These are phyloP conservation scores for Taurulus bubalis DNA, from an alignment of 2,113 vertebrate genomes.

Conservation along the genomic window DNA sequence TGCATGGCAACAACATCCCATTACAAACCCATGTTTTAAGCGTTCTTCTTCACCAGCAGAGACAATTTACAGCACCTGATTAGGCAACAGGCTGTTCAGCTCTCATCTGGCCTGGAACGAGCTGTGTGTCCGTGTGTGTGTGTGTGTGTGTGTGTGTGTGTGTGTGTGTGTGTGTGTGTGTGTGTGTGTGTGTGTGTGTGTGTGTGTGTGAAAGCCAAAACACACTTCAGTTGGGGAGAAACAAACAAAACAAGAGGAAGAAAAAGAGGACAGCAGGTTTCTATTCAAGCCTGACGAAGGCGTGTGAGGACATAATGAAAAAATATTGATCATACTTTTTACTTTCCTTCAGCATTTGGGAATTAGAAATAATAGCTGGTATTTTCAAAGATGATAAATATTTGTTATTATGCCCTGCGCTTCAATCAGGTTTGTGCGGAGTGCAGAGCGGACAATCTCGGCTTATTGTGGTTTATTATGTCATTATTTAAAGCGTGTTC, in stretches of 20 bases:
- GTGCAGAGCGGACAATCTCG: not conserved
- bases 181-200: conserved; percentile 9
- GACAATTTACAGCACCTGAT: conserved; percentile 34
- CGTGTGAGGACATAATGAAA: not conserved
- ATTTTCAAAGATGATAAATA: conserved; percentile 27
- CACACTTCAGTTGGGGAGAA: not conserved
- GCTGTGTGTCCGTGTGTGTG: conserved; percentile 5
- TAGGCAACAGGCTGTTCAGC: conserved; percentile 28
- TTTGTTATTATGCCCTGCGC: conserved; percentile 1
- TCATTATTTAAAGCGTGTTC: conserved; percentile 12
- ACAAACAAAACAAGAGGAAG: conserved; percentile 13
- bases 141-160: conserved; percentile 3
- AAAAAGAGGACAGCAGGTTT: conserved; percentile 20
- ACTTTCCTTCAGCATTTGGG: not conserved
- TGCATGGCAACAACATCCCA: conserved; percentile 21
- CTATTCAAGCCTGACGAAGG: conserved; percentile 18
- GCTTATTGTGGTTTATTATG: conserved; percentile 18
- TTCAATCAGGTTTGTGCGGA: not conserved
- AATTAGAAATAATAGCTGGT: not conserved
- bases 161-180: conserved; percentile 22
- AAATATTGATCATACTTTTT: conserved; percentile 24
- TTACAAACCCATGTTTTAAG: conserved; percentile 11
- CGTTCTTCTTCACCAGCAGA: conserved; percentile 5
- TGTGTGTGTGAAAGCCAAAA: not conserved
- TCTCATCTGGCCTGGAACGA: conserved; percentile 27